Conservation (phyloP, 2,113 vertebrate genomes). For the Catharus minimus region DNA sequence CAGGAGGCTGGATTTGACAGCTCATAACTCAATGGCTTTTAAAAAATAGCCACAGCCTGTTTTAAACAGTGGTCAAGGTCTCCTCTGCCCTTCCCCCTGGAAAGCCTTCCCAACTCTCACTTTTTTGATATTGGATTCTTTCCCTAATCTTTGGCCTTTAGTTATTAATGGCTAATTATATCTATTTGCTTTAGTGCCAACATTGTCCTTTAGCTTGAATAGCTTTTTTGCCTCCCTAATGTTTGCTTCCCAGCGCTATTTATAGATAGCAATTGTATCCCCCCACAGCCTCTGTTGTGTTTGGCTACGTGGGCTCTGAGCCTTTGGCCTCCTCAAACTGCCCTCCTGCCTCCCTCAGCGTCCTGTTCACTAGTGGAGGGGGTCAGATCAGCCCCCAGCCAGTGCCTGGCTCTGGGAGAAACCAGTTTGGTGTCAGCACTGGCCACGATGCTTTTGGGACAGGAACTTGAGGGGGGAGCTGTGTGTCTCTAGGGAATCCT, state of each 20-base stretch:
- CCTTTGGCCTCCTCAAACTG: background rate
- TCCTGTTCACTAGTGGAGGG: fast-evolving
- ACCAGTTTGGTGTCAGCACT: background rate
- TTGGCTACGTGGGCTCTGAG: background rate
- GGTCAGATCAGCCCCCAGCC: fast-evolving
- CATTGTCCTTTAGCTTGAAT: conserved; percentile 42
- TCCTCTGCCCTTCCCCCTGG: background rate
- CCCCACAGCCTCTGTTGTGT: background rate
- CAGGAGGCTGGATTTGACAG: background rate
- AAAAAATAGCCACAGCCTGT: background rate
- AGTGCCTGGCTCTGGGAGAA: background rate
- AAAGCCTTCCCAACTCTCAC: background rate
- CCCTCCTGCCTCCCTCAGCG: background rate
- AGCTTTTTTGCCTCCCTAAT: background rate
- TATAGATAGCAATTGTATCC: conserved; percentile 27
- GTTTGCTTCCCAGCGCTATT: background rate
- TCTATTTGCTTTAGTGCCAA: conserved; percentile 40
- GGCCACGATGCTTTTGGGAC: background rate
- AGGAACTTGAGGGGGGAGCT: background rate
- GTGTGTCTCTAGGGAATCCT: fast-evolving
- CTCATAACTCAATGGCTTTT: background rate
- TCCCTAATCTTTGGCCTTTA: conserved; percentile 32
- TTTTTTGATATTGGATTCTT: background rate
- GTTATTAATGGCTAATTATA: conserved; percentile 53
- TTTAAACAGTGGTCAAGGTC: background rate